Percentiles rank a stretch among this genome's conserved stretches.
Evolutionary conservation across 2,888 invertebrate genomes (phyloP).

Genomic region (Andrena chrysosceles): DNA sequence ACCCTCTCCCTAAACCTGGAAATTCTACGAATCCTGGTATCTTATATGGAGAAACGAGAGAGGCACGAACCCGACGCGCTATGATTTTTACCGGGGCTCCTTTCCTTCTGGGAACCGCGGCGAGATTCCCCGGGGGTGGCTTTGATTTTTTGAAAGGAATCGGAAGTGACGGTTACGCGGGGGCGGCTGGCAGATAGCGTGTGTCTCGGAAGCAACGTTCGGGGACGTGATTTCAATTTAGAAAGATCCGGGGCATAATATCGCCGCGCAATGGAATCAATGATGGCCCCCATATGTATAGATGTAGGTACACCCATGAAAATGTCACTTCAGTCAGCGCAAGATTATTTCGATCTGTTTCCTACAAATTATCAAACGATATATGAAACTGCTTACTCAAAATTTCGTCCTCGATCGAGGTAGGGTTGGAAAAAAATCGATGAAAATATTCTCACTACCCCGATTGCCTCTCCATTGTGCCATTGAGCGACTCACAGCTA

Average conservation of each 20-base stretch:
- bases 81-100: slow-evolving; percentile 64
- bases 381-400: too few relatives aligned
- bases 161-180: slow-evolving; percentile 66
- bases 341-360: too few relatives aligned
- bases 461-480: slow-evolving; percentile 20
- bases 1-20: slow-evolving; percentile 44
- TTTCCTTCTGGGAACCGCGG: slow-evolving; percentile 45
- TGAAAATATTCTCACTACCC: background rate
- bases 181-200: slow-evolving; percentile 21
- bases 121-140: slow-evolving; percentile 56
- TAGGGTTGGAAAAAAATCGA: slow-evolving; percentile 11
- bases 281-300: background rate
- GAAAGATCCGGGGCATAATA: slow-evolving; percentile 4
- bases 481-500: slow-evolving; percentile 2
- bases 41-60: slow-evolving; percentile 69
- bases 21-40: slow-evolving; percentile 73
- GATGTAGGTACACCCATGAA: too few relatives aligned
- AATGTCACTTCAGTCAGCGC: too few relatives aligned
- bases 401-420: background rate
- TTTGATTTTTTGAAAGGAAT: slow-evolving; percentile 73
- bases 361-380: too few relatives aligned
- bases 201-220: slow-evolving; percentile 14
- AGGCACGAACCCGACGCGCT: slow-evolving; percentile 49
- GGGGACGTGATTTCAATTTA: slow-evolving; percentile 51
- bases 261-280: slow-evolving; percentile 40